Percentiles rank a stretch among this genome's conserved stretches.
Evolutionary conservation across 2,113 vertebrate species (phyloP).

Genomic region (Austrofundulus limnaeus): DNA sequence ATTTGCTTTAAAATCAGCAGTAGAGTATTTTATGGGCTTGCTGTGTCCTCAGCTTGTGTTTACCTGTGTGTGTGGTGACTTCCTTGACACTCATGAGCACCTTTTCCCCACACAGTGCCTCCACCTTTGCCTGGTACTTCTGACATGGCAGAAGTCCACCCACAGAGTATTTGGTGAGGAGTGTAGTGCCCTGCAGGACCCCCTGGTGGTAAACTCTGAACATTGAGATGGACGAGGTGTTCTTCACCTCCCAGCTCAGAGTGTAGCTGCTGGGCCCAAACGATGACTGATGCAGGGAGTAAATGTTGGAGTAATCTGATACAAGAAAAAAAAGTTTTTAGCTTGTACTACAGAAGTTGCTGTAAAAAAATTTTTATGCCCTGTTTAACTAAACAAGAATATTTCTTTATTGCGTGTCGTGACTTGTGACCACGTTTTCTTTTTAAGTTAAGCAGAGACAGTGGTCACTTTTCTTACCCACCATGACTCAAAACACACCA

Average conservation of each 20-base stretch:
- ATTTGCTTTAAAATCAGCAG: too few relatives aligned
- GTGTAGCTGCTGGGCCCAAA: constrained; percentile 62
- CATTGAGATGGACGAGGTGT: constrained; percentile 53
- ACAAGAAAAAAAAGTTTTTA: too few relatives aligned
- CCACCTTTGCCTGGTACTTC: constrained; percentile 56
- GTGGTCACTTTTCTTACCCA: too few relatives aligned
- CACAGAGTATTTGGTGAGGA: constrained; percentile 53
- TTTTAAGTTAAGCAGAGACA: too few relatives aligned
- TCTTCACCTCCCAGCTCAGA: constrained; percentile 64
- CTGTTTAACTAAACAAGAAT: too few relatives aligned
- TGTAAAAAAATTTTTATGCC: too few relatives aligned
- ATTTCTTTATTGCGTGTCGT: too few relatives aligned
- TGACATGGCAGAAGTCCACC: constrained; percentile 58
- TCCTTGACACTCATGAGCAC: constrained; percentile 56
- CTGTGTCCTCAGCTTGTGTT: neutral
- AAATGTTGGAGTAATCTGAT: constrained; percentile 62
- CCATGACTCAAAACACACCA: too few relatives aligned
- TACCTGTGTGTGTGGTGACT: constrained; percentile 62
- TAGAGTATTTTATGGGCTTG: too few relatives aligned
- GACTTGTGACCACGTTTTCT: too few relatives aligned
- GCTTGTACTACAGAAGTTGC: too few relatives aligned
- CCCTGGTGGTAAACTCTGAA: constrained; percentile 70
- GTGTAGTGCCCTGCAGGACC: constrained; percentile 55
- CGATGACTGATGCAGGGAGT: constrained; percentile 46
- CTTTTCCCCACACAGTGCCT: constrained; percentile 67